Evolutionary conservation across 2,888 invertebrate species (phyloP), one percentile per base, ranked within the genome.

Genomic region (Pollenia labialis): DNA sequence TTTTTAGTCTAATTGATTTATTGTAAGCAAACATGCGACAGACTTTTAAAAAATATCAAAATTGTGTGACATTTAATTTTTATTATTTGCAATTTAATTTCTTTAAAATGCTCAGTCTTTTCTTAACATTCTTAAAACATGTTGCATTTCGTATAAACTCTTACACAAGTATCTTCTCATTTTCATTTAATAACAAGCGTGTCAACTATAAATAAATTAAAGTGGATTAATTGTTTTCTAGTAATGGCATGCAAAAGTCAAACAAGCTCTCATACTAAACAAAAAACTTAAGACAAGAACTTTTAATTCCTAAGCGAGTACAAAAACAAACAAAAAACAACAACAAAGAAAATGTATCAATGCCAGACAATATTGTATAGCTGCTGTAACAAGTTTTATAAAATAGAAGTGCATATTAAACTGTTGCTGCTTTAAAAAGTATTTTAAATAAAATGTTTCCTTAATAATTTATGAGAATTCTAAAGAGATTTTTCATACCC

Each of bases 231-330:
- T 50, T 23, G 6, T 46, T 58, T n/a, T 46, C 14, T 46, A 9
- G 12, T 62, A 75, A 62, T 50, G 50, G n/a, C 75, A 54, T 76
- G 64, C 52, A 64, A 76, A 75, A 54, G 42, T 64, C 23, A 64
- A 56, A 23, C 44, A 3, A 8, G 4, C 6, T 6, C 12, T 56
- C 8, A 12, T 4, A 23, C 16, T 23, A 68, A 46, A 60, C 56
- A 48, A 48, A 77, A 56, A 56, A 68, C 32, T 68, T 58, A 68
- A 68, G 48, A 1, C 50, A 75, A 50, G 50, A 75, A 64, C 64
- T 54, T 75, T 50, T 32, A 32, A 32, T 40, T 11, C 12, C 3
- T 18, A 40, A 44, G 42, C 48, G 11, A 48, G 14, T 42, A 6
- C 32, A 32, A 6, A 32, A 32, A 32, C 14, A 6, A 9, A 14